Base-by-base conservation (phyloP, 2,113 vertebrate genomes). In the Gasterosteus nipponicus region DNA sequence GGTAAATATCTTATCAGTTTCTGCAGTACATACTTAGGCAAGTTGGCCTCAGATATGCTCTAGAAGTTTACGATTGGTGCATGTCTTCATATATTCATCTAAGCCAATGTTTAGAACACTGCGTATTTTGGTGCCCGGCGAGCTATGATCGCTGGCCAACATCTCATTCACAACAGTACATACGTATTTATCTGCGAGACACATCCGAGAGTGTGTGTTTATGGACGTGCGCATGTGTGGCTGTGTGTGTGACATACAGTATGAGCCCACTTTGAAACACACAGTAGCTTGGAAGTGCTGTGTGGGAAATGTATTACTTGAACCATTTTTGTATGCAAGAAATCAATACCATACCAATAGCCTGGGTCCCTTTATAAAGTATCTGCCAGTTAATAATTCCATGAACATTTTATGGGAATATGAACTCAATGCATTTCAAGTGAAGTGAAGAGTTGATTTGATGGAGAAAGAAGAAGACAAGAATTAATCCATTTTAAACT, bases 281-380 rank as follows among this genome's bases (percentile, higher is more conserved):
- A 70, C 41, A 61, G 67, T 57, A 67, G 16, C 14, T 3, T 26
- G 46, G 54, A 91, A 87, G 64, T 80, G 85, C 86, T 89, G 79
- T 72, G 61, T 56, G 60, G 58, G 75, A 64, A 71, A 85, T 86
- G 86, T 61, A 87, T 88, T 75, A 85, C 84, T 75, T 60, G 69
- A 74, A 63, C 42, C 14, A 58, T 65, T 82, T 85, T 76, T 31
- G 71, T 35, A 69, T 38, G 39, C 35, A 73, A 60, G 18, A 82
- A 64, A 81, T 78, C 51, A 73, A 56, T 73, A 53, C 42, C 51
- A 63, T 44, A 51, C 38, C 72, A 42, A 63, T 15, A 76, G 42
- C 11, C 11, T 12, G 11, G 10, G 16, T 56, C 39, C 1, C 1
- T n/a, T 46, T 62, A 9, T 0, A 26, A 38, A 11, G 15, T 19